These are phyloP conservation scores for Sympetrum striolatum DNA, from an alignment of 2,888 invertebrate species.

Conservation along the genomic window DNA sequence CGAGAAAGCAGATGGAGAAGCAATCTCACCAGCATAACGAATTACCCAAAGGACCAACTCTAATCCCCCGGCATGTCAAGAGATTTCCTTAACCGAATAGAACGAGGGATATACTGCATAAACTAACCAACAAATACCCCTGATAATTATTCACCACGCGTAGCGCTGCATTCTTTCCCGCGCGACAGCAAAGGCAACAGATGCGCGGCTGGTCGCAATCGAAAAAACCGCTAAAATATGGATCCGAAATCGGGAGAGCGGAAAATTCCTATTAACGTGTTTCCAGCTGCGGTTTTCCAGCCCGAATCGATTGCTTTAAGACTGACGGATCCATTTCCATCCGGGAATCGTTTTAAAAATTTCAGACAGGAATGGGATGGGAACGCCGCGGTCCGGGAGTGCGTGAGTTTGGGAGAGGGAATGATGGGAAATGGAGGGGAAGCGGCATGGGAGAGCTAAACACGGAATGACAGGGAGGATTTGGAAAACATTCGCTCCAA, in stretches of 20 bases:
- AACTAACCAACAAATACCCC: too few species aligned
- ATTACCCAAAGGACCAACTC: too few species aligned
- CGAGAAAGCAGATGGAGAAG: too few species aligned
- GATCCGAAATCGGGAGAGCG: not conserved
- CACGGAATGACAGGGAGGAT: too few species aligned
- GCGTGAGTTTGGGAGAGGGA: not conserved
- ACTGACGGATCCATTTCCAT: slow-evolving; percentile 28
- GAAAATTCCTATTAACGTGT: not conserved
- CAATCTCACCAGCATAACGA: too few species aligned
- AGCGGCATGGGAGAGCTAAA: not conserved
- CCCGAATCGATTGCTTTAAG: slow-evolving; percentile 1
- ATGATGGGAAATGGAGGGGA: not conserved
- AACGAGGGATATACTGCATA: too few species aligned
- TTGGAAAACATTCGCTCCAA: too few species aligned
- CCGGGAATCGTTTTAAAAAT: not conserved
- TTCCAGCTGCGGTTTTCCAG: not conserved
- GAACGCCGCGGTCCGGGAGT: not conserved
- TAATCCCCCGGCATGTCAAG: too few species aligned
- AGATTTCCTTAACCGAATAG: too few species aligned
- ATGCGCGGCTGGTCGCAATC: too few species aligned
- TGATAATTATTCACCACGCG: too few species aligned
- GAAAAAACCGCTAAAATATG: too few species aligned
- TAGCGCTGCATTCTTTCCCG: not conserved
- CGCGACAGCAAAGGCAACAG: not conserved
- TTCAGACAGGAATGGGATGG: not conserved